Percentiles rank a stretch among this genome's conserved stretches.
phyloP scores from a whole-genome alignment of 2,113 vertebrate genomes.

The Gallinago media region DNA sequence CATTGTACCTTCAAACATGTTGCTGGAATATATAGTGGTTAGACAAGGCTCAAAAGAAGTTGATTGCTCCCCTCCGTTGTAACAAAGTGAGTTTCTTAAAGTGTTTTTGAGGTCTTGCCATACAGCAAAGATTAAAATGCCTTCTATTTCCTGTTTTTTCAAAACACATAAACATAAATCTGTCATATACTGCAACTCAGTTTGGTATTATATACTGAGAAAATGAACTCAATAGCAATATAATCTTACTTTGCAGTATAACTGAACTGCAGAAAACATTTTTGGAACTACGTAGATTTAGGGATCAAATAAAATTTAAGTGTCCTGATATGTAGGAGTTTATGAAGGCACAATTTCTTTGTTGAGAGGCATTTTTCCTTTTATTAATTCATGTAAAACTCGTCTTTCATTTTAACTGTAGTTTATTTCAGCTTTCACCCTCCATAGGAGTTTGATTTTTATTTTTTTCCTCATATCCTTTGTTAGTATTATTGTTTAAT shows the following conservation, averaged over 20 bases:
- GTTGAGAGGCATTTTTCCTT: constrained; percentile 75
- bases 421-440: constrained; percentile 46
- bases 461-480: neutral
- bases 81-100: constrained; percentile 51
- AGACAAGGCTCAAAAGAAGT: constrained; percentile 3
- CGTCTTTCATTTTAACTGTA: constrained; percentile 55
- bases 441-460: neutral
- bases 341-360: constrained; percentile 76
- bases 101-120: constrained; percentile 32
- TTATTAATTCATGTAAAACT: constrained; percentile 77
- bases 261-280: constrained; percentile 75
- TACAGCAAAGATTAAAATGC: constrained; percentile 66
- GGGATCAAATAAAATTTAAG: constrained; percentile 80
- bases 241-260: constrained; percentile 81
- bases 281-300: constrained; percentile 71
- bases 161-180: constrained; percentile 76
- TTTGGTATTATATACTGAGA: constrained; percentile 75
- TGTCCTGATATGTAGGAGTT: constrained; percentile 73
- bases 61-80: neutral
- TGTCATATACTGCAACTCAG: constrained; percentile 73
- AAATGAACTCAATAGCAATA: constrained; percentile 80
- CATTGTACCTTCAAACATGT: neutral
- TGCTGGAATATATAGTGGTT: constrained; percentile 29
- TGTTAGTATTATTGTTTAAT: neutral
- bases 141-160: constrained; percentile 70